Evolutionary conservation across 2,888 invertebrate genomes (phyloP).

Genomic region (Teleiodes luculella): DNA sequence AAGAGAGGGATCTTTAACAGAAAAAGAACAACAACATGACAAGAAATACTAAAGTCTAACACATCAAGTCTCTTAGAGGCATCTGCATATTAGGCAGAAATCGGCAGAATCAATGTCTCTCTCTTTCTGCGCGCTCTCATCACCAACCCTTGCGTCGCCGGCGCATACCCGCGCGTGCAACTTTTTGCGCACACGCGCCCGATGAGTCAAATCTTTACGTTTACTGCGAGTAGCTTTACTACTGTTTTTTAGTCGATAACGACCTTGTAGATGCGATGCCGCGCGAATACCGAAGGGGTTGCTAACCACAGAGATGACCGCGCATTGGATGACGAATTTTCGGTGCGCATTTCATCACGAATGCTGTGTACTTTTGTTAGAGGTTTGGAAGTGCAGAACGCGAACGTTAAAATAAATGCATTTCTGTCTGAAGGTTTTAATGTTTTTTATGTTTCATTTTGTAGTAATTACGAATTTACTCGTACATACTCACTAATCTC

Average conservation of each 20-base stretch:
- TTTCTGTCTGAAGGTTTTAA: no score
- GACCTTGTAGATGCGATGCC: neutral
- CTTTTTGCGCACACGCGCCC: conserved; percentile 41
- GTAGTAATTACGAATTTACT: no score
- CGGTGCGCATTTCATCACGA: neutral
- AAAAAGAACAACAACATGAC: no score
- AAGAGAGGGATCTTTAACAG: no score
- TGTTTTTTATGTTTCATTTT: no score
- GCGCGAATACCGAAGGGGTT: neutral
- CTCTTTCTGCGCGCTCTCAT: neutral
- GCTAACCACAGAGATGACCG: neutral
- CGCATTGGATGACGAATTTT: neutral
- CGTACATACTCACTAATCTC: no score
- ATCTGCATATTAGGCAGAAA: conserved; percentile 6
- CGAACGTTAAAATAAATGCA: no score
- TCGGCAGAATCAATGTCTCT: neutral
- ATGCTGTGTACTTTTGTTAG: neutral
- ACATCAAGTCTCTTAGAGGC: neutral
- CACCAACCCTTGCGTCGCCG: conserved; percentile 18
- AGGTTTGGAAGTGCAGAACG: no score
- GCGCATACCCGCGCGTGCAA: conserved; percentile 53
- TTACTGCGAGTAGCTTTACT: conserved; percentile 15
- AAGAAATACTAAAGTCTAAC: no score
- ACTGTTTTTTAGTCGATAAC: conserved; percentile 9
- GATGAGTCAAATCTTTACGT: conserved; percentile 44